A percentile compares a stretch with the other conserved stretches of the same genome.
Conservation (phyloP, 2,113 vertebrate genomes). For the Phylloscopus trochilus region DNA sequence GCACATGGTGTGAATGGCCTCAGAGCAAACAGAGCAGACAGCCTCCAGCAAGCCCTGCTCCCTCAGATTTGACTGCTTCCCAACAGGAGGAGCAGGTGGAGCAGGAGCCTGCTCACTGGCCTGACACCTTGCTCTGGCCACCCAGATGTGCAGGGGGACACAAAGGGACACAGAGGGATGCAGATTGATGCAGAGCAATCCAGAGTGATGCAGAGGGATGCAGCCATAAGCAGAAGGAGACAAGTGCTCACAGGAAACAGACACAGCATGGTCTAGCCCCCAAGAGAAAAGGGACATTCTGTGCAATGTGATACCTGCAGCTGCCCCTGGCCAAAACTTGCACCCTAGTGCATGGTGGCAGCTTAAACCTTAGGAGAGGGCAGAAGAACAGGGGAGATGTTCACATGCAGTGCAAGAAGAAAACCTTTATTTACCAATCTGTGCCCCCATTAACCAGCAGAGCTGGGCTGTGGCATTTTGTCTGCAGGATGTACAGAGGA, state of each 20-base stretch:
- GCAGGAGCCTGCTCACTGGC: accelerated
- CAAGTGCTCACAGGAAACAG: not conserved
- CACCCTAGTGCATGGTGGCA: accelerated
- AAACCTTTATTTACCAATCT: not conserved
- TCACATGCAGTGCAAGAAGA: not conserved
- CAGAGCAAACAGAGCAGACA: not conserved
- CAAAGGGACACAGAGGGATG: not conserved
- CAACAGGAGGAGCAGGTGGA: accelerated
- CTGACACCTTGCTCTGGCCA: not conserved
- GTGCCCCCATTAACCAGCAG: not conserved
- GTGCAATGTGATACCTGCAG: not conserved
- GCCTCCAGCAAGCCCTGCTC: not conserved
- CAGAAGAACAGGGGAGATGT: not conserved
- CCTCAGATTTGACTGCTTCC: not conserved
- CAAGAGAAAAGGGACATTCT: not conserved
- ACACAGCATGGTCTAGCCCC: not conserved
- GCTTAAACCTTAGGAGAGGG: not conserved
- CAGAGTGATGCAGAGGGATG: not conserved
- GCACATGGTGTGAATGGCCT: not conserved
- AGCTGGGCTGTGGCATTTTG: not conserved
- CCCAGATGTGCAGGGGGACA: not conserved
- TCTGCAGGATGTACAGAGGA: not conserved
- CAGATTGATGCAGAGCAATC: not conserved
- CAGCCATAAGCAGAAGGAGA: not conserved
- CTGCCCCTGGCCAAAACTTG: not conserved